phyloP scores from a whole-genome alignment of 2,797 vertebrate species.

The Rallus crepitans region DNA sequence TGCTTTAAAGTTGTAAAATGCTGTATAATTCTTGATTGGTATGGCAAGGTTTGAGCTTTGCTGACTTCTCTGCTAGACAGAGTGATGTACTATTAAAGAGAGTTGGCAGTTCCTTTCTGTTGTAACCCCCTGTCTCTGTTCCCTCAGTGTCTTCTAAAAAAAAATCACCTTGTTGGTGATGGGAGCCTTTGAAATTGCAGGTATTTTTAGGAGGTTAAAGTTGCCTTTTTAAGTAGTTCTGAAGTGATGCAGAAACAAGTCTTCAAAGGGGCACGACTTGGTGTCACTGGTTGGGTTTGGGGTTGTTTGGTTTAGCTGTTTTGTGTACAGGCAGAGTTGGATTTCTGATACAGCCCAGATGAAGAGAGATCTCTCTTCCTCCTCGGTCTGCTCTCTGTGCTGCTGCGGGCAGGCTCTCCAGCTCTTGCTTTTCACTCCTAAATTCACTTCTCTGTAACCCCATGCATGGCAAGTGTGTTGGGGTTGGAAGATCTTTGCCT shows the following conservation, averaged over 20 bases:
- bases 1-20: neutral
- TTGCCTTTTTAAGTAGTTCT: neutral
- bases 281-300: neutral
- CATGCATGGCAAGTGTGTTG: neutral
- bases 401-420: neutral
- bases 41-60: neutral
- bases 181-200: neutral
- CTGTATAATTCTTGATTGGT: neutral
- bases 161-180: neutral
- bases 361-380: neutral
- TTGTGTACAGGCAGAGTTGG: neutral
- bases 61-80: neutral
- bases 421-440: neutral
- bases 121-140: neutral
- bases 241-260: neutral
- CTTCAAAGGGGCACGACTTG: neutral
- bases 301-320: no score
- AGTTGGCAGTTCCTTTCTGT: constrained; percentile 27
- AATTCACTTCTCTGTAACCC: neutral
- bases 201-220: neutral
- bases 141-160: neutral
- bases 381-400: neutral
- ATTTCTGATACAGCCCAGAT: neutral
- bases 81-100: constrained; percentile 25
- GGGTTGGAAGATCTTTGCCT: neutral